phyloP scores from a whole-genome alignment of 2,113 vertebrate species.

The Protobothrops mucrosquamatus region DNA sequence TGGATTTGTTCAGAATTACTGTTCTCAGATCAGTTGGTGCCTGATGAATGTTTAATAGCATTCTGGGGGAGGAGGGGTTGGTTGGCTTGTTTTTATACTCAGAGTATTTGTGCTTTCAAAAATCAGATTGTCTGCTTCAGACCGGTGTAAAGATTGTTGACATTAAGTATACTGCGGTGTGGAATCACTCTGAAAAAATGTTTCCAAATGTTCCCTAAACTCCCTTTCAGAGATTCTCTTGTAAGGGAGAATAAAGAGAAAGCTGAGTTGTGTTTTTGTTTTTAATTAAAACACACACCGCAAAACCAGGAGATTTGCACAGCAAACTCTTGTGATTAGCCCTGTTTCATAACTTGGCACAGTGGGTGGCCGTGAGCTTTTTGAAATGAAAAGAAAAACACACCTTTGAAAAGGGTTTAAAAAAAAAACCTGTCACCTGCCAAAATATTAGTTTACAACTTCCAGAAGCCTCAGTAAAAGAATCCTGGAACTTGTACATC shows the following conservation, averaged over 20 bases:
- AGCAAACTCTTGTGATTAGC: not conserved
- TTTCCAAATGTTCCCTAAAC: slow-evolving; percentile 43
- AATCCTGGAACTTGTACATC: not conserved
- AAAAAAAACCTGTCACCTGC: not conserved
- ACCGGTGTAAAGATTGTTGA: slow-evolving; percentile 45
- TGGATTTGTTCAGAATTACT: not conserved
- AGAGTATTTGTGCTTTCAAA: slow-evolving; percentile 49
- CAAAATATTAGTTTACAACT: not conserved
- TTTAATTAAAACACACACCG: slow-evolving; percentile 6
- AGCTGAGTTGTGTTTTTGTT: not conserved
- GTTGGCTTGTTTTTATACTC: slow-evolving; percentile 39
- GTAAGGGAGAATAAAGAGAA: slow-evolving; percentile 49
- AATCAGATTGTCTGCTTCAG: slow-evolving; percentile 35
- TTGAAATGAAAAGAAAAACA: no score
- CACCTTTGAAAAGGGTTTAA: not conserved
- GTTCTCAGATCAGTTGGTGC: not conserved
- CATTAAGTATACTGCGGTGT: slow-evolving; percentile 18
- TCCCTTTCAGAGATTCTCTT: slow-evolving; percentile 5
- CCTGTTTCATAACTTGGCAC: not conserved
- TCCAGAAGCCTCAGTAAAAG: no score
- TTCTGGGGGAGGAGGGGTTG: not conserved
- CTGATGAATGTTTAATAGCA: slow-evolving; percentile 23
- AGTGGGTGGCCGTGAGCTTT: not conserved
- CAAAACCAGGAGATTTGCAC: not conserved
- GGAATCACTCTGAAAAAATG: slow-evolving; percentile 52